Evolutionary conservation across 1,140 invertebrate species (phyloP), one percentile per base, ranked within the genome.

Genomic region (Harpegnathos saltator): DNA sequence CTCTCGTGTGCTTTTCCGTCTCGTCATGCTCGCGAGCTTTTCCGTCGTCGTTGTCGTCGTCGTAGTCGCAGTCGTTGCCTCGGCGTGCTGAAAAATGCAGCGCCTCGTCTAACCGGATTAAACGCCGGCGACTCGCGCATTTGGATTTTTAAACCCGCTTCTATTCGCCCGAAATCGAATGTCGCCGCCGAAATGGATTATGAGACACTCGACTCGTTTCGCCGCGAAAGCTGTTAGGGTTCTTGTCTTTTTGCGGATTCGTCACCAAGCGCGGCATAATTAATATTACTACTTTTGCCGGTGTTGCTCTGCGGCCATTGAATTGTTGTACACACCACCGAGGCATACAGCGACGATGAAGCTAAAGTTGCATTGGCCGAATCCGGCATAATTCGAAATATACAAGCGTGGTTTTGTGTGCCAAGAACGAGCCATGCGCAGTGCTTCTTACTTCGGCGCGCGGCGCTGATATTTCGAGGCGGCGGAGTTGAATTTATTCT

Each of bases 11-110:
- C 38, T 44, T 44, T 44, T 15, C 56, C 56, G 56, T 58, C 56
- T 24, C n/a, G 56, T 24, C 38, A 11, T 38, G 19, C 17, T 29
- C 17, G 52, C 33, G 72, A 1, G 4, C n/a, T n/a, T n/a, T n/a
- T n/a, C 59, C 74, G 50, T 68, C 72, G n/a, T 4, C 29, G 44
- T 29, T n/a, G 44, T 66, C 74, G 50, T 68, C 72, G n/a, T 4
- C 29, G 44, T 29, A 22, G 48, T 48, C 52, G 38, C 29, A 33
- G 17, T 54, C n/a, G 61, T 24, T 29, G 15, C 44, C 75, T 71
- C 68, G 29, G 29, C 33, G 17, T 26, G 3, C 14, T 80, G 65
- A 80, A 71, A 80, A 80, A 80, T 80, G 75, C 65, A 80, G n/a
- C 65, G 29, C n/a, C 54, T 29, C 38, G 14, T n/a, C 24, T 80